Base-by-base conservation (phyloP, 2,797 vertebrate genomes). In the Antennarius maculatus region DNA sequence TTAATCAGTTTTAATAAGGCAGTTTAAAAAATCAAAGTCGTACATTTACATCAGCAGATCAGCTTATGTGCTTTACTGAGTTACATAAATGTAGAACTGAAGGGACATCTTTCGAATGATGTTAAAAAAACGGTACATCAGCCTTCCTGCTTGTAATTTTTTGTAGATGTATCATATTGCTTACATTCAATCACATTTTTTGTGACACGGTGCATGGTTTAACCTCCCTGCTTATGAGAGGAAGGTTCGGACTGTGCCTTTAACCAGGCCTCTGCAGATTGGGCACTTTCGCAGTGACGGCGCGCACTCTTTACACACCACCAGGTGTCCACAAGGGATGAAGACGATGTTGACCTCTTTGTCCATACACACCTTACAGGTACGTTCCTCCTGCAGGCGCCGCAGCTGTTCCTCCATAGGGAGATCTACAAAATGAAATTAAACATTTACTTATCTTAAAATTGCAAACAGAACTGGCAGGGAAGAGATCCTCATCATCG, bases 321-420 rank as follows among this genome's bases (percentile, higher is more conserved):
- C 98, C 82, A 99, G 92, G 81, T 99, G 97, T 78, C 98, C 98
- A 77, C 98, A 99, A 0, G 97, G 97, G 82, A 99, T 99, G 86
- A 99, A 99, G 62, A 99, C 97, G 12, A 98, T 95, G 84, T 96
- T 99, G 77, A 99, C 98, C 81, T 99, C 97, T 87, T 94, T 97
- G 81, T 99, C 98, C 97, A 99, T 99, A 74, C 98, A 99, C 74
- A 99, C 97, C 89, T 99, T 99, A 86, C 97, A 99, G 1, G 96
- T 99, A 42, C 97, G 93, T 89, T 99, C 97, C 69, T 99, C 98
- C 74, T 99, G 98, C 64, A 99, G 29, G 39, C 97, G 93, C 63
- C 98, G 91, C 60, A 99, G 67, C 63, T 99, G 97, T 74, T 99
- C 97, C 84, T 99, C 97, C 95, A 99, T 94, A 6, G 97, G 95